These are phyloP conservation scores for Hystrix cristata DNA, from an alignment of 2,113 vertebrate genomes.

Conservation along the genomic window DNA sequence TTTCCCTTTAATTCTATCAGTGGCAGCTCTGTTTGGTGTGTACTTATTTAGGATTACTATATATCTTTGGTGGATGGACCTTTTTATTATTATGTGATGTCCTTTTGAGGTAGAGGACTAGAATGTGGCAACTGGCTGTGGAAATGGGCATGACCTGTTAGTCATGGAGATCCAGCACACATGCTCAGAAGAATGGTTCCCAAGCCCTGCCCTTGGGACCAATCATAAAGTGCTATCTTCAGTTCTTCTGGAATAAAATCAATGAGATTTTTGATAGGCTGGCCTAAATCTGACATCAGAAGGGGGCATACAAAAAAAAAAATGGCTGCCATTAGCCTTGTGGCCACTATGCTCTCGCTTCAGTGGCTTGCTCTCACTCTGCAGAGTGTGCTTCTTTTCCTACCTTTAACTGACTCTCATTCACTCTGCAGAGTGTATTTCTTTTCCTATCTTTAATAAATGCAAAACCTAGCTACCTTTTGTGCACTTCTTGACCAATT, in stretches of 20 bases:
- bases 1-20: neutral
- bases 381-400: neutral
- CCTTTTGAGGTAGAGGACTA: neutral
- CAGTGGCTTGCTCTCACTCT: neutral
- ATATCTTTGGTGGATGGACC: neutral
- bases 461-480: neutral
- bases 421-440: neutral
- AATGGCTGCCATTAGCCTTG: neutral
- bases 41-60: neutral
- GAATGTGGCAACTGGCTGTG: neutral
- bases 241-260: neutral
- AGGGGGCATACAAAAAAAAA: neutral
- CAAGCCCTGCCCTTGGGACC: neutral
- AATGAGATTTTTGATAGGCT: neutral
- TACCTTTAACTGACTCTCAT: neutral
- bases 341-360: neutral
- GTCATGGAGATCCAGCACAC: neutral
- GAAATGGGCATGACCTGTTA: neutral
- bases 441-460: neutral
- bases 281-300: neutral
- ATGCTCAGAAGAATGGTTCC: neutral
- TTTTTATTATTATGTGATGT: neutral
- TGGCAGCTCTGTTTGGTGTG: neutral
- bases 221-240: neutral
- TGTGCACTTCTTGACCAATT: neutral